Percentiles rank a stretch among this genome's conserved stretches.
Evolutionary conservation across 2,888 invertebrate genomes (phyloP).

Genomic region (Nymphalis c-album): DNA sequence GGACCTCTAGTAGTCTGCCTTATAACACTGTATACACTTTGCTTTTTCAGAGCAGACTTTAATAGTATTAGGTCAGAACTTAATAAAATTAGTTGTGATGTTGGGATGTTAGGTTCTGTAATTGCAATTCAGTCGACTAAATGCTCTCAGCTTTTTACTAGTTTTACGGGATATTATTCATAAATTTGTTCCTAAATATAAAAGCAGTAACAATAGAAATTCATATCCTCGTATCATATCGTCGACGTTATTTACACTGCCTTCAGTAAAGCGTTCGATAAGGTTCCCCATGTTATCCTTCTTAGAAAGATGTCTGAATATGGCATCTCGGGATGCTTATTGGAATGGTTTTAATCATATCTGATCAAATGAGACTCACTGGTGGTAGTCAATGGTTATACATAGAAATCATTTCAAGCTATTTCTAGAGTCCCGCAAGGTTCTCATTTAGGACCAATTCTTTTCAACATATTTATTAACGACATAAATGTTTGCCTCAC

Average conservation of each 20-base stretch:
- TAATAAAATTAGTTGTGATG: no score
- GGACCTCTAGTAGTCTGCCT: no score
- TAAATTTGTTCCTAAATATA: no score
- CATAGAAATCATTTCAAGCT: constrained; percentile 9
- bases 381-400: constrained; percentile 27
- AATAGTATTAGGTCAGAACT: no score
- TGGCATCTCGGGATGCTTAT: constrained; percentile 29
- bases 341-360: constrained; percentile 29
- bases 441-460: constrained; percentile 33
- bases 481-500: constrained; percentile 18
- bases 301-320: constrained; percentile 23
- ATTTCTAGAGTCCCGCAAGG: constrained; percentile 28
- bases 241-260: constrained; percentile 35
- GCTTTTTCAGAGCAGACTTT: no score
- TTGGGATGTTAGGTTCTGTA: no score
- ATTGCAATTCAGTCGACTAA: no score
- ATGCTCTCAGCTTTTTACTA: no score
- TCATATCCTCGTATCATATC: not conserved
- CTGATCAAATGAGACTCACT: constrained; percentile 16
- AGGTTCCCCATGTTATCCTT: constrained; percentile 28
- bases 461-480: constrained; percentile 33
- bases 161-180: no score
- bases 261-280: constrained; percentile 36
- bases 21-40: no score
- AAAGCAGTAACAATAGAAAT: no score